Evolutionary conservation across 2,113 vertebrate genomes (phyloP).

Genomic region (Cinclus mexicanus): DNA sequence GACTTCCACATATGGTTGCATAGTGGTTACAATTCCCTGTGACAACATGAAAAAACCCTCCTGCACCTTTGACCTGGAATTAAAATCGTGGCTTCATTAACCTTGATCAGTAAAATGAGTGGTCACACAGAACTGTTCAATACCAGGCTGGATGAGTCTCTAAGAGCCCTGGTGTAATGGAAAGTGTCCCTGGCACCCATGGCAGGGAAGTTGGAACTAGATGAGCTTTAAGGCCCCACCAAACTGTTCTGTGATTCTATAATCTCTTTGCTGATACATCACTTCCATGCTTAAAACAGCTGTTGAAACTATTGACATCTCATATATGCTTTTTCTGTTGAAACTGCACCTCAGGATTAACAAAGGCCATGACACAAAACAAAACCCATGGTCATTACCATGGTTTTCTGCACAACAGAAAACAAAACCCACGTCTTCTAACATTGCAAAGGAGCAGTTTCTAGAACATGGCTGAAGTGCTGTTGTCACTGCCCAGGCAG

Average conservation of each 20-base stretch:
- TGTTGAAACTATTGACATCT: background rate
- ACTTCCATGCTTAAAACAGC: background rate
- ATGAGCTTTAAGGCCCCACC: background rate
- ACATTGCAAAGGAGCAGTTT: background rate
- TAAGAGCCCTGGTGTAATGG: background rate
- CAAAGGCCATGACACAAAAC: background rate
- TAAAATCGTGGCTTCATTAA: conserved; percentile 26
- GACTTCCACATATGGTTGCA: conserved; percentile 43
- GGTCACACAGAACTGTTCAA: background rate
- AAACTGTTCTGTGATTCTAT: background rate
- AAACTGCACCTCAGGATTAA: background rate
- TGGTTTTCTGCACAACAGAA: background rate
- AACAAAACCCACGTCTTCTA: background rate
- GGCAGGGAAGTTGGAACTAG: background rate
- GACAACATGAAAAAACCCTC: background rate
- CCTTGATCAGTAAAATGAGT: background rate
- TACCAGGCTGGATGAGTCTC: background rate
- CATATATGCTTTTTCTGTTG: background rate
- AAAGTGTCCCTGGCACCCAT: background rate
- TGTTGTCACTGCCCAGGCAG: background rate
- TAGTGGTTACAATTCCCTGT: background rate
- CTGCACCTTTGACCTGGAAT: conserved; percentile 13
- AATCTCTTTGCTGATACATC: background rate
- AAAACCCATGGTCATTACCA: rapidly evolving
- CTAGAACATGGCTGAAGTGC: background rate